These are phyloP conservation scores for Bacillus rossius DNA, from an alignment of 1,140 invertebrate species.

Conservation along the genomic window DNA sequence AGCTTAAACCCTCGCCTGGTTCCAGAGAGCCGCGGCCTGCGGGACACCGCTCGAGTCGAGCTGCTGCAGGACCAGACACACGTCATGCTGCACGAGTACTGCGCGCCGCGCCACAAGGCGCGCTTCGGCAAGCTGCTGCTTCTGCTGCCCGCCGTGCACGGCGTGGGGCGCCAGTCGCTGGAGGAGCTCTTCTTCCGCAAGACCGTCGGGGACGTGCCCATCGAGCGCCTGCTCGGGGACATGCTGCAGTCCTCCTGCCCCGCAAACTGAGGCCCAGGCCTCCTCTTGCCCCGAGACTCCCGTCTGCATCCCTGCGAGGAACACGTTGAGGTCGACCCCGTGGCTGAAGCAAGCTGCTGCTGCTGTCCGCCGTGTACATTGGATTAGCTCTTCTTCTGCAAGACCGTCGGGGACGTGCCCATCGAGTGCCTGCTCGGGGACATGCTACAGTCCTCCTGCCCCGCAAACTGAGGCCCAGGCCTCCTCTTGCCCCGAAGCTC, in stretches of 20 bases:
- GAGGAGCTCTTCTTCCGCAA: slow-evolving; percentile 64
- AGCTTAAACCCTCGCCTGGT: too few relatives aligned
- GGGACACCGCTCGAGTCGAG: slow-evolving; percentile 56
- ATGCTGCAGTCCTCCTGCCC: slow-evolving; percentile 39
- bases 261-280: background rate
- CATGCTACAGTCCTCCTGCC: slow-evolving; percentile 40
- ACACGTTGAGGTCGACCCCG: too few relatives aligned
- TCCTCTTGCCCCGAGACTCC: background rate
- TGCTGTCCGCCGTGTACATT: slow-evolving; percentile 57
- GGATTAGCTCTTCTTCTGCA: slow-evolving; percentile 62
- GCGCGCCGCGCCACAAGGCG: slow-evolving; percentile 45
- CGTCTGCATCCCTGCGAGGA: too few relatives aligned
- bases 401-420: slow-evolving; percentile 61
- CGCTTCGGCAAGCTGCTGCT: slow-evolving; percentile 66
- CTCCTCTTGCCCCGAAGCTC: background rate
- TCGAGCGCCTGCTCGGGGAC: slow-evolving; percentile 60
- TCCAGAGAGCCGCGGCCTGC: slow-evolving; percentile 59
- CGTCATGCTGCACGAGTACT: slow-evolving; percentile 63
- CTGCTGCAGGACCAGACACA: slow-evolving; percentile 73
- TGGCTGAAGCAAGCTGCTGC: too few relatives aligned
- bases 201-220: slow-evolving; percentile 61
- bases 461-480: background rate
- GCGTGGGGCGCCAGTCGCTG: slow-evolving; percentile 48
- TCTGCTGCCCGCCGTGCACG: slow-evolving; percentile 54
- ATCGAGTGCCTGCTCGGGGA: slow-evolving; percentile 62